A percentile compares a stretch with the other conserved stretches of the same genome.
These are phyloP conservation scores for Acanthosoma haemorrhoidale DNA, from an alignment of 2,888 invertebrate genomes.

Conservation along the genomic window DNA sequence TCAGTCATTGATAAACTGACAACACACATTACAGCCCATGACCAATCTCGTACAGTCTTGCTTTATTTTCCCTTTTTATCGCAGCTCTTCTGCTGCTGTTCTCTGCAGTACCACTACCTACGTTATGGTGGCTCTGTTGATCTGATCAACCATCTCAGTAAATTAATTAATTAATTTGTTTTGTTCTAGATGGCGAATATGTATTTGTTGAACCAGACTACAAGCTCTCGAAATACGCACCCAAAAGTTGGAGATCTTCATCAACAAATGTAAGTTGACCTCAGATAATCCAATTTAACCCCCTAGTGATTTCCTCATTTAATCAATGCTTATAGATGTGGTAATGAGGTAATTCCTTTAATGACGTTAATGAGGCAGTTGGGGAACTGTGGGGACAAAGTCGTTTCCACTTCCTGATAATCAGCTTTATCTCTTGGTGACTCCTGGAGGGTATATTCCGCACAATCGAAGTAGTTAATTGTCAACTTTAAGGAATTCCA, in stretches of 20 bases:
- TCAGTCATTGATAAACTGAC: slow-evolving; percentile 10
- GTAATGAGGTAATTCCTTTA: no score
- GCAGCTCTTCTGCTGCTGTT: background rate
- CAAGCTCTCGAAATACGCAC: slow-evolving; percentile 93
- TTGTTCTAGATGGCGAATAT: slow-evolving; percentile 85
- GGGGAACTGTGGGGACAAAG: no score
- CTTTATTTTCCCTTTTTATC: slow-evolving; percentile 3
- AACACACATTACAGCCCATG: background rate
- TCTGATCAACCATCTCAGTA: no score
- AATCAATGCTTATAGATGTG: no score
- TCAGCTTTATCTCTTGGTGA: no score
- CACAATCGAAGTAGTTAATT: no score
- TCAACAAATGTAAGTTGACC: slow-evolving; percentile 72
- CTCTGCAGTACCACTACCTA: background rate
- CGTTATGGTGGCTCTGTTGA: background rate
- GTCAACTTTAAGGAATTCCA: no score
- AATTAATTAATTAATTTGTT: slow-evolving; percentile 33
- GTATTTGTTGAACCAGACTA: slow-evolving; percentile 91
- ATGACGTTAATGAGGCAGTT: no score
- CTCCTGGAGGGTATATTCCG: no score
- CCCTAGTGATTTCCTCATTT: no score
- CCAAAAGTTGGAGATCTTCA: slow-evolving; percentile 92
- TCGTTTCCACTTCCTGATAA: no score
- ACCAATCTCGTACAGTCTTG: background rate
- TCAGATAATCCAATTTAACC: background rate